These are phyloP conservation scores for Axinella damicornis DNA, from an alignment of 37 sponge, comb jelly and placozoan species.

Conservation along the genomic window DNA sequence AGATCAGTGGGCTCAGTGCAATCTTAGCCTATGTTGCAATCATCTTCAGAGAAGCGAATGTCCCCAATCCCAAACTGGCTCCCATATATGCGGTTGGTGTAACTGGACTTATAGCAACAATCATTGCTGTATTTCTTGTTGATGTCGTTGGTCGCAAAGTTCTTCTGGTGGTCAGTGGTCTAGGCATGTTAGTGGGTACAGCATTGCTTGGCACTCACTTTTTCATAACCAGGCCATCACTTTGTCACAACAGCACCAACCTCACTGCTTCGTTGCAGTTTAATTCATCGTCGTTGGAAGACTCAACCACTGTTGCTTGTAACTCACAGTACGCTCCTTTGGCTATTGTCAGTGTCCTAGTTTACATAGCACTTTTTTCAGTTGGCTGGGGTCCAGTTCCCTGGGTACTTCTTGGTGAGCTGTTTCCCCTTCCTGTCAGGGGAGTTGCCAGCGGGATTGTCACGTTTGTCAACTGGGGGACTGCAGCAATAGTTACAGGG, in stretches of 20 bases:
- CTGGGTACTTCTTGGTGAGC: slow-evolving; percentile 73
- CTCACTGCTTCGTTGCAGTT: no score
- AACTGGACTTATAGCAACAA: slow-evolving; percentile 13
- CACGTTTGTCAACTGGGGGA: slow-evolving; percentile 65
- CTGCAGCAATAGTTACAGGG: slow-evolving; percentile 62
- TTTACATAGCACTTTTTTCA: slow-evolving; percentile 63
- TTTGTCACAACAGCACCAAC: neutral
- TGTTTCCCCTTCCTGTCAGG: slow-evolving; percentile 60
- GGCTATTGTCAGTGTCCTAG: slow-evolving; percentile 51
- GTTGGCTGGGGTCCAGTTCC: slow-evolving; percentile 83
- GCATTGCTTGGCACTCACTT: slow-evolving; percentile 35
- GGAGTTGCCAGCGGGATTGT: slow-evolving; percentile 61
- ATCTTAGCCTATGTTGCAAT: slow-evolving; percentile 28
- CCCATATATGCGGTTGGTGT: slow-evolving; percentile 44
- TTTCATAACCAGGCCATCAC: slow-evolving; percentile 27
- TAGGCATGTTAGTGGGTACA: slow-evolving; percentile 42
- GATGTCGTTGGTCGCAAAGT: slow-evolving; percentile 70
- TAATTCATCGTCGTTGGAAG: neutral
- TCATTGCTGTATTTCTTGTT: slow-evolving; percentile 48
- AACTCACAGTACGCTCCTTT: slow-evolving; percentile 26
- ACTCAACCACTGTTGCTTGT: neutral
- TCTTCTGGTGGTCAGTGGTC: slow-evolving; percentile 56
- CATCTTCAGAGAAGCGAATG: slow-evolving; percentile 38
- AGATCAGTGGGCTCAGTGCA: slow-evolving; percentile 61
- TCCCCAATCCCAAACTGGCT: neutral